Evolutionary conservation across 2,888 invertebrate genomes (phyloP).

Genomic region (Pharmacophagus antenor): DNA sequence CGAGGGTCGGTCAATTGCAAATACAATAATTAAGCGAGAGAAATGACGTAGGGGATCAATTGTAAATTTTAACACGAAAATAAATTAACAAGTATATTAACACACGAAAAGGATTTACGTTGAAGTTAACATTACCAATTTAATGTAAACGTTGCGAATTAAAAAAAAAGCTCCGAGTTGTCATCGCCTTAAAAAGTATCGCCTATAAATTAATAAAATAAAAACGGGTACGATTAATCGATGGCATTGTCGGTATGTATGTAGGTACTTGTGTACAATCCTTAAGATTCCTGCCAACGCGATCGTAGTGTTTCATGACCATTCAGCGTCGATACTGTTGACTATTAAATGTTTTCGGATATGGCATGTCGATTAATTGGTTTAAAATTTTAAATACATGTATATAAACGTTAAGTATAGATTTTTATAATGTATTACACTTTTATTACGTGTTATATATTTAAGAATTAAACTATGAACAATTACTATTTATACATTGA

Average conservation of each 20-base stretch:
- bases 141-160: slow-evolving; percentile 21
- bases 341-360: background rate
- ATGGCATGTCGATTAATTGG: background rate
- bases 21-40: background rate
- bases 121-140: slow-evolving; percentile 10
- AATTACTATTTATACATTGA: no score
- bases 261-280: slow-evolving; percentile 29
- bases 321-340: background rate
- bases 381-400: no score
- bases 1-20: background rate
- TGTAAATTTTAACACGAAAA: slow-evolving; percentile 2
- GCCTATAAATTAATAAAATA: slow-evolving; percentile 36
- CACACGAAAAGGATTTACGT: slow-evolving; percentile 5
- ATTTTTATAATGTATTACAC: no score
- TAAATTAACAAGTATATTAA: slow-evolving; percentile 4
- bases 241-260: slow-evolving; percentile 29
- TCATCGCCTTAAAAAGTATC: slow-evolving; percentile 32
- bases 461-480: no score
- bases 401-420: no score
- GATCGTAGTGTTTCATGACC: slow-evolving; percentile 14
- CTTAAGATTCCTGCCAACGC: slow-evolving; percentile 26
- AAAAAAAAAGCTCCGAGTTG: slow-evolving; percentile 34
- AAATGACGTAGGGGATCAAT: background rate
- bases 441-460: no score
- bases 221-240: slow-evolving; percentile 33